Percentiles rank a stretch among this genome's conserved stretches.
These are phyloP conservation scores for Tiliqua scincoides DNA, from an alignment of 2,113 vertebrate genomes.

Conservation along the genomic window DNA sequence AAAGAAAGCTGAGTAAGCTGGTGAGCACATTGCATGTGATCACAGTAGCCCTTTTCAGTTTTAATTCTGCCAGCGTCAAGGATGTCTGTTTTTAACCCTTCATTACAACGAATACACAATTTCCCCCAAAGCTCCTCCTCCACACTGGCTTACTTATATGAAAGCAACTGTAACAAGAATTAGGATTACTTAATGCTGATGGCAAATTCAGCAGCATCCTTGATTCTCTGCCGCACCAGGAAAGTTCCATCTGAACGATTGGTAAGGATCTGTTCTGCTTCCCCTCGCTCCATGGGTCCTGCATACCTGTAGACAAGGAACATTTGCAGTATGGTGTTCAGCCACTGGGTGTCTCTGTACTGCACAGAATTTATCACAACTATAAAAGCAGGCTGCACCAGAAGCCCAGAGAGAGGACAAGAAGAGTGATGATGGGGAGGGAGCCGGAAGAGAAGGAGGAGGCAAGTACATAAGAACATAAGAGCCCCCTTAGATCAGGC, in stretches of 20 bases:
- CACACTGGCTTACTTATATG: background rate
- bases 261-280: constrained; percentile 81
- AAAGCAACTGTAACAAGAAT: background rate
- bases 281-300: constrained; percentile 86
- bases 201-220: constrained; percentile 89
- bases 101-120: background rate
- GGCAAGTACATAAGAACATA: too few species aligned
- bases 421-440: too few species aligned
- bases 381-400: background rate
- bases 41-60: background rate
- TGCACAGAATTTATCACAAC: background rate
- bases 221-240: constrained; percentile 87
- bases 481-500: too few species aligned
- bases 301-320: constrained; percentile 80
- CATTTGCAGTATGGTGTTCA: background rate
- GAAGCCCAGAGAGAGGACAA: too few species aligned
- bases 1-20: background rate
- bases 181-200: constrained; percentile 91
- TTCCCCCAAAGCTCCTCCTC: background rate
- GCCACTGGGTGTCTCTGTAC: constrained; percentile 7
- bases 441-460: too few species aligned
- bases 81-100: background rate
- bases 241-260: constrained; percentile 89
- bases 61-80: background rate
- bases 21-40: background rate